phyloP scores from a whole-genome alignment of 2,888 invertebrate species.

The Drosophila emarginata region DNA sequence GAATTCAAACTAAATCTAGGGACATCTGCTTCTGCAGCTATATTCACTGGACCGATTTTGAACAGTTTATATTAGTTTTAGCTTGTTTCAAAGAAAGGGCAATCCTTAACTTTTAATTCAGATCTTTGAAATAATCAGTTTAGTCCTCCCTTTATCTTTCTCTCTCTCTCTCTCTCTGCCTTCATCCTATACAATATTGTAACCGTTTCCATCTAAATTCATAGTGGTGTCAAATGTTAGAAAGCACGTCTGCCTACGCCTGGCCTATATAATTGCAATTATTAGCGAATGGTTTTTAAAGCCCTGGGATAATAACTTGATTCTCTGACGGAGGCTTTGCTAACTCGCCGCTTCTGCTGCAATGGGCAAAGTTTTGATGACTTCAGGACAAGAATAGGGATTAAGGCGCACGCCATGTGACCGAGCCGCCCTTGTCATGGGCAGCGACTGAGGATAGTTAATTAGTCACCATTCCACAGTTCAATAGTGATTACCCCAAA shows the following conservation, averaged over 20 bases:
- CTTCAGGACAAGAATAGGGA: constrained; percentile 22
- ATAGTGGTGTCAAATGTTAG: constrained; percentile 1
- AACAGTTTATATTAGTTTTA: too few relatives aligned
- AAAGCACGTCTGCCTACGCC: constrained; percentile 25
- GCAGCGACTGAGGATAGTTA: constrained; percentile 32
- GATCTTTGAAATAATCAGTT: too few relatives aligned
- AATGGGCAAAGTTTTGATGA: constrained; percentile 46
- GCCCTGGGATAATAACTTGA: constrained; percentile 40
- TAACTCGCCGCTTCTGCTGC: not conserved
- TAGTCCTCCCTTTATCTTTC: too few relatives aligned
- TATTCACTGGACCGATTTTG: too few relatives aligned
- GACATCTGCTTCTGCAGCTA: too few relatives aligned
- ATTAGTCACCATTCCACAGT: constrained; percentile 28
- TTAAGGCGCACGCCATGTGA: constrained; percentile 14
- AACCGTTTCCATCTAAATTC: not conserved
- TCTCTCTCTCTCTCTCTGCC: not conserved
- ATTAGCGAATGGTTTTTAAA: constrained; percentile 47
- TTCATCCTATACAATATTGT: too few relatives aligned
- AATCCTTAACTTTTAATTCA: too few relatives aligned
- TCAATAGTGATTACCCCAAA: not conserved
- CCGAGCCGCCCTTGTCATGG: constrained; percentile 18
- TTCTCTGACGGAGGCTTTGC: constrained; percentile 17
- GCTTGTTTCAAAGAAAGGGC: too few relatives aligned
- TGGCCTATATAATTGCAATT: constrained; percentile 45
- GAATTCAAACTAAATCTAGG: too few relatives aligned